Evolutionary conservation across 2,113 vertebrate species (phyloP).

Genomic region (Carettochelys insculpta): DNA sequence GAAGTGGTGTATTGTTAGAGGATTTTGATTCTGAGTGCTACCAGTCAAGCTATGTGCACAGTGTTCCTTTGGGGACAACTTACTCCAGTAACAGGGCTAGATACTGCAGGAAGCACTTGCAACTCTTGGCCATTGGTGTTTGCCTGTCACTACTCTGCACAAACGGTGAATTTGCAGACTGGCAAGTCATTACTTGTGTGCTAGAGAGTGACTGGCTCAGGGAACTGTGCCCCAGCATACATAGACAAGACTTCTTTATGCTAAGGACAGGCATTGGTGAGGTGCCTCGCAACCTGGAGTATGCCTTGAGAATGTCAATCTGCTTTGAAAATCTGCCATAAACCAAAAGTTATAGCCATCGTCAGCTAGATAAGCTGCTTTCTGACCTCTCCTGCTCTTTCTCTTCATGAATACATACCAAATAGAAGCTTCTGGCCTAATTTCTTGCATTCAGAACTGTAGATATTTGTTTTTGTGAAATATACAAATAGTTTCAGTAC

Average conservation of each 20-base stretch:
- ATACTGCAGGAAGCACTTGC: not conserved
- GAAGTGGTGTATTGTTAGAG: not conserved
- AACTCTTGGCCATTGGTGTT: not conserved
- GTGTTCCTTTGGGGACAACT: not conserved
- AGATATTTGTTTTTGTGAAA: not conserved
- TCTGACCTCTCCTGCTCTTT: not conserved
- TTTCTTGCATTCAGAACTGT: not conserved
- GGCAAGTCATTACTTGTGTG: not conserved
- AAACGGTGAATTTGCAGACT: not conserved
- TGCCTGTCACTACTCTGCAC: not conserved
- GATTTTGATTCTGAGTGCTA: not conserved
- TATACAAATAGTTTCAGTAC: not conserved
- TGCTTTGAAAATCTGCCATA: constrained; percentile 20
- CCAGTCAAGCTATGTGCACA: not conserved
- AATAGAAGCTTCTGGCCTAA: not conserved
- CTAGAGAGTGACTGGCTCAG: not conserved
- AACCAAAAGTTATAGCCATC: constrained; percentile 35
- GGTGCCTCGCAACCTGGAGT: not conserved
- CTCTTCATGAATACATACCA: not conserved
- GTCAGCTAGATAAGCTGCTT: constrained; percentile 56
- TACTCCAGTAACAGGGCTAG: not conserved
- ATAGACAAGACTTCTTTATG: not conserved
- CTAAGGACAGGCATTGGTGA: not conserved
- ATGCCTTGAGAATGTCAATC: not conserved
- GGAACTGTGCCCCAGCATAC: not conserved